Percentiles rank a stretch among this genome's conserved stretches.
These are phyloP conservation scores for Scaptomyza pallida DNA, from an alignment of 1,140 invertebrate species.

Conservation along the genomic window DNA sequence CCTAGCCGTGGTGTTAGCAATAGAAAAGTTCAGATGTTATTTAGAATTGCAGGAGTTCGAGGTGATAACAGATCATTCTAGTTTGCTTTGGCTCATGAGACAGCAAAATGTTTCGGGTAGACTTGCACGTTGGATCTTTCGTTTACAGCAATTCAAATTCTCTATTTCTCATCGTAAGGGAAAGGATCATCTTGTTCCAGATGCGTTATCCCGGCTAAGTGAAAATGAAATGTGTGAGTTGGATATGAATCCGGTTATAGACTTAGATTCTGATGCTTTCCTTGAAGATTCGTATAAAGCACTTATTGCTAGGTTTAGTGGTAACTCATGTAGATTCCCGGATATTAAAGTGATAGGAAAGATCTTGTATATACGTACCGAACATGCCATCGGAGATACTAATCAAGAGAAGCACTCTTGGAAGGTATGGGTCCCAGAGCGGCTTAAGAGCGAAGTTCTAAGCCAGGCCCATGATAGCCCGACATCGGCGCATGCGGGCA, in stretches of 20 bases:
- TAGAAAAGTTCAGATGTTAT: no score
- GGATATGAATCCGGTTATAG: neutral
- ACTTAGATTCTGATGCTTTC: neutral
- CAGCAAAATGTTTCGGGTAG: neutral
- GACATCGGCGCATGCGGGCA: neutral
- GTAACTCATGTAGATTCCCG: neutral
- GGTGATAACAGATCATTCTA: no score
- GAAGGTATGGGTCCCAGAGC: no score
- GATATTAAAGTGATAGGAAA: neutral
- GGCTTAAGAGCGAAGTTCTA: no score
- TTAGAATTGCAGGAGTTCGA: no score
- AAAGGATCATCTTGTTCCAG: neutral
- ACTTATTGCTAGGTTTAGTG: no score
- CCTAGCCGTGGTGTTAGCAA: no score
- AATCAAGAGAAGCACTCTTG: neutral
- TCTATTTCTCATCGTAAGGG: neutral
- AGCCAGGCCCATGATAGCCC: neutral
- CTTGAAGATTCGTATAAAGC: neutral
- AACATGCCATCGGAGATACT: neutral
- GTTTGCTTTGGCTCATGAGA: no score
- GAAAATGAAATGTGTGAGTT: no score
- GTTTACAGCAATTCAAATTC: neutral
- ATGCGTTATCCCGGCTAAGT: neutral
- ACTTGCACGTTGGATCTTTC: neutral
- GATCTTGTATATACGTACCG: neutral